These are phyloP conservation scores for Pagrus major DNA, from an alignment of 2,113 vertebrate species.

Conservation along the genomic window DNA sequence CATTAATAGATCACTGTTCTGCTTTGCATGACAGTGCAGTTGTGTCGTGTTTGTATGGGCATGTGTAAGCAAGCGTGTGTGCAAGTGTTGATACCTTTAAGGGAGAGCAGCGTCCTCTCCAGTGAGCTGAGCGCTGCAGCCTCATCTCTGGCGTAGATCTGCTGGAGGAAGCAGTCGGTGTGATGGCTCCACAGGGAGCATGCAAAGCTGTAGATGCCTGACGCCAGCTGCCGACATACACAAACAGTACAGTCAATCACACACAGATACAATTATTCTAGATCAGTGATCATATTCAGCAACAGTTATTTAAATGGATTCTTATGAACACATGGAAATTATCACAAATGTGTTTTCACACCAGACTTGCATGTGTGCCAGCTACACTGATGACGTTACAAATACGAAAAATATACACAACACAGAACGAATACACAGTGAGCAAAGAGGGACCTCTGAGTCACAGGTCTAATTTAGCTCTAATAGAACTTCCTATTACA, in stretches of 20 bases:
- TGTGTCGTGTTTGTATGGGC: neutral
- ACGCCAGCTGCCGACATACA: slow-evolving; percentile 90
- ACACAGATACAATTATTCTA: slow-evolving; percentile 32
- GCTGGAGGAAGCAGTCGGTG: slow-evolving; percentile 94
- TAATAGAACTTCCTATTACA: slow-evolving; percentile 49
- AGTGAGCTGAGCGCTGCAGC: slow-evolving; percentile 88
- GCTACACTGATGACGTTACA: neutral
- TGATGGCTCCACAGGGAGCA: slow-evolving; percentile 98
- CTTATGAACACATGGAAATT: neutral
- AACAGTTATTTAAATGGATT: slow-evolving; percentile 13
- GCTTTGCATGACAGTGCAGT: slow-evolving; percentile 1
- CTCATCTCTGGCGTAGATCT: slow-evolving; percentile 88
- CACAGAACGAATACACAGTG: slow-evolving; percentile 19
- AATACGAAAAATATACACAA: slow-evolving; percentile 24
- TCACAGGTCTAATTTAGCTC: slow-evolving; percentile 42
- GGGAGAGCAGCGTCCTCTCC: slow-evolving; percentile 93
- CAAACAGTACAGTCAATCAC: slow-evolving; percentile 56
- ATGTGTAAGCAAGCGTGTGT: slow-evolving; percentile 7
- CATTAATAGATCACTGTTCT: neutral
- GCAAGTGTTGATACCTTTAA: slow-evolving; percentile 89
- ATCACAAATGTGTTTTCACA: neutral
- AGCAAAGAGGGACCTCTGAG: slow-evolving; percentile 25
- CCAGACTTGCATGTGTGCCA: neutral
- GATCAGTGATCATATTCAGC: slow-evolving; percentile 8
- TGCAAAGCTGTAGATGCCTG: slow-evolving; percentile 95